Base-by-base conservation (phyloP, 2,888 invertebrate genomes). In the Caenorhabditis wallacei region DNA sequence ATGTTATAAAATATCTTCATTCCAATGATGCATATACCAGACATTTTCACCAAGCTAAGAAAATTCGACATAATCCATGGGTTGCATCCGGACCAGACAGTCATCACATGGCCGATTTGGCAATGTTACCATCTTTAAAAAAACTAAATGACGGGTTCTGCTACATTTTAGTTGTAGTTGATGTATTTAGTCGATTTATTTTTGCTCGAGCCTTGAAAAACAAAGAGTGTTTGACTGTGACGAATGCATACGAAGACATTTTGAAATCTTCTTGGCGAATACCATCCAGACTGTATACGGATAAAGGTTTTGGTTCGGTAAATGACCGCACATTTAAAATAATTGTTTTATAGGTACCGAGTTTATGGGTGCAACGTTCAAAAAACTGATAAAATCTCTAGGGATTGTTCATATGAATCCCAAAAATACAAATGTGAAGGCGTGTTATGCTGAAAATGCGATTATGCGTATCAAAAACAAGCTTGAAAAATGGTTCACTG, bases 391-490 rank as follows among this genome's bases (percentile, higher is more conserved):
- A 0, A 26, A 51, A 4, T 35, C 56, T 18, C 8, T 48, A 0
- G 48, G 53, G 3, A 63, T 72, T 16, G 1, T 1, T n/a, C 72
- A 72, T 11, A 48, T 61, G 54, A 72, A 54, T 13, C 63, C 72
- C n/a, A 53, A 61, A 48, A 59, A 72, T 20, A 72, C 72, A 16
- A 59, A 72, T n/a, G n/a, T n/a, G n/a, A n/a, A n/a, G n/a, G n/a
- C n/a, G n/a, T n/a, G n/a, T n/a, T n/a, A n/a, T n/a, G 72, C 72
- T 1, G 72, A 72, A 37, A 72, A 72, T 30, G 72, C 72, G 0
- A 72, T 72, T 20, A 72, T 72, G 72, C 26, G 72, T 13, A 61
- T 72, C 5, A 61, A 63, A 24, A 72, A 72, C 37, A 61, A 72
- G 26, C 35, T 72, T 4, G 54, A 57, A 53, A 72, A 72, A 22